phyloP scores from a whole-genome alignment of 1,140 invertebrate species.

The Ridgeia piscesae region DNA sequence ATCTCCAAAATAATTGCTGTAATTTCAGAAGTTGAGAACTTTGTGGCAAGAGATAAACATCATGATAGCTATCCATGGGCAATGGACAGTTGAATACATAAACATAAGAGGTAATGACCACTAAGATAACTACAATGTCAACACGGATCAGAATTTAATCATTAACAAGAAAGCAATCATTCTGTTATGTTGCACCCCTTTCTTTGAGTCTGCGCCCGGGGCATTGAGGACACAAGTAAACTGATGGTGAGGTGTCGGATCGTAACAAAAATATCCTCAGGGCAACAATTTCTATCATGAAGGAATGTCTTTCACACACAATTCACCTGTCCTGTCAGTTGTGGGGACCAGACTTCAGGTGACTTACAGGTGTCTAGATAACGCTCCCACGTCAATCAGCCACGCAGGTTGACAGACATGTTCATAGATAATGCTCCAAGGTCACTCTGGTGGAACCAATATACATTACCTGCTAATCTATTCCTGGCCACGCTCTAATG shows the following conservation, averaged over 20 bases:
- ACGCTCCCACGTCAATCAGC: neutral
- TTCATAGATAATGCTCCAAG: neutral
- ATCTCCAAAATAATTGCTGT: neutral
- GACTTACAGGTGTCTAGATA: neutral
- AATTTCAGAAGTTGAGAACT: neutral
- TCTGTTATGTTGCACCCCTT: neutral
- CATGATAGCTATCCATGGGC: neutral
- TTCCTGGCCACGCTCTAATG: neutral
- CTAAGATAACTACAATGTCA: neutral
- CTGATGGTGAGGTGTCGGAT: neutral
- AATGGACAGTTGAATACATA: neutral
- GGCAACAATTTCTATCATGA: neutral
- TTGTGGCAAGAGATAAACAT: neutral
- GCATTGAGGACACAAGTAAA: neutral
- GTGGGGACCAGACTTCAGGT: neutral
- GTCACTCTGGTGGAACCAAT: neutral
- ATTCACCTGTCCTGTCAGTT: neutral
- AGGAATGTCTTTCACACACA: neutral
- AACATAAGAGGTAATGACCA: too few relatives aligned
- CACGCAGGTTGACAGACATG: neutral
- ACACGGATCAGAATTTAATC: neutral
- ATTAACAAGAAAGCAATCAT: neutral
- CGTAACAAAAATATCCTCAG: neutral
- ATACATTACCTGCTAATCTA: neutral
- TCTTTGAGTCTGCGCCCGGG: neutral